Evolutionary conservation across 2,113 vertebrate species (phyloP), one percentile per base, ranked within the genome.

Genomic region (Setophaga petechia): DNA sequence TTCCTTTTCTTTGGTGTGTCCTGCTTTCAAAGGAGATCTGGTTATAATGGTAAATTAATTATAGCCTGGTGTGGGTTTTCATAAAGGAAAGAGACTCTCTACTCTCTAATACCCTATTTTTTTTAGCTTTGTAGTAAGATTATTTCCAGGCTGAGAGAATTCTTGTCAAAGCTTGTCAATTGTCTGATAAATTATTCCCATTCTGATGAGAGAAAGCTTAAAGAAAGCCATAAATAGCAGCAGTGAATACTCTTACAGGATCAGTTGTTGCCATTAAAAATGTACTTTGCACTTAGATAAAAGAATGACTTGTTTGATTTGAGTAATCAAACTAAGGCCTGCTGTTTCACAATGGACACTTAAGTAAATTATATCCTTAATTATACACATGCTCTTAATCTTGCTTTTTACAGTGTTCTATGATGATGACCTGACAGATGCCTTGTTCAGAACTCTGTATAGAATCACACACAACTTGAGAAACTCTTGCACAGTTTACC

Each of bases 361-460:
- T 75, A 28, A 37, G 5, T 87, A 74, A 66, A 27, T 71, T 63
- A 9, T 37, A 57, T 7, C 28, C 8, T 41, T 75, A 33, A 75
- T 65, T 11, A 12, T 46, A 52, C 2, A 1, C 27, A 16, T 90
- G 37, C 27, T 89, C 16, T 33, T 66, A 4, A 23, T 54, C 7
- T 94, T 55, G 20, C 49, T 46, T 95, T 51, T 74, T 44, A 2
- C 51, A 99, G 99, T 99, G 72, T 99, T 99, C 92, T 99, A 99
- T 12, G 99, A 99, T 1, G 98, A 99, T 7, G 98, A 99, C 54
- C 96, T 99, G 54, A 99, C 99, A 0, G 98, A 99, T 13, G 99
- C 98, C 10, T 91, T 99, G 27, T 99, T 99, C 96, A 97, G 96
- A 92, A 99, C 97, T 0, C 92, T 99, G 11, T 98, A 97, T 58